Evolutionary conservation across 2,888 invertebrate species (phyloP).

Genomic region (Odontothrips loti): DNA sequence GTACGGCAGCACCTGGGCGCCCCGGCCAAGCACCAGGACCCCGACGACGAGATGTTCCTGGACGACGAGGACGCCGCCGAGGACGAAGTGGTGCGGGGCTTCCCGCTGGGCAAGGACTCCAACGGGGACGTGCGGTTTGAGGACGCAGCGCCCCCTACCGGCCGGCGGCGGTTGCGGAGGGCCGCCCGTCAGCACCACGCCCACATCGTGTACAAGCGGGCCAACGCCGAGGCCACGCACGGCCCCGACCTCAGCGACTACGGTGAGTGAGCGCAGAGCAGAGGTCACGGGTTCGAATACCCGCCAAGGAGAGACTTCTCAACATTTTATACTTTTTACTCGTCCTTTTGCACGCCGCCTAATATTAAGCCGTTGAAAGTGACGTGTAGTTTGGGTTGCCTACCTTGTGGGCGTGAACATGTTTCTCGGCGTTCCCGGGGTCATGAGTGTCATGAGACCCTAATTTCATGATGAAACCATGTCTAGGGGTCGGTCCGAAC

Average conservation of each 20-base stretch:
- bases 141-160: neutral
- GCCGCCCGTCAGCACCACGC: conserved; percentile 34
- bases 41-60: conserved; percentile 68
- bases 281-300: neutral
- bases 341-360: too few species aligned
- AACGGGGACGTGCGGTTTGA: conserved; percentile 29
- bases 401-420: too few species aligned
- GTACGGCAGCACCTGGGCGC: conserved; percentile 48
- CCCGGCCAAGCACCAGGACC: conserved; percentile 41
- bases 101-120: conserved; percentile 35
- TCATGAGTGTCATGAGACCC: too few species aligned
- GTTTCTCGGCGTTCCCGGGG: too few species aligned
- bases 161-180: conserved; percentile 20
- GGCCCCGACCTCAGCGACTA: conserved; percentile 71
- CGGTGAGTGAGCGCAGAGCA: conserved; percentile 55
- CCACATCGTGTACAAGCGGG: conserved; percentile 75
- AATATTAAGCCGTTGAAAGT: too few species aligned
- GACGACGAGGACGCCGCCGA: conserved; percentile 52
- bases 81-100: conserved; percentile 40
- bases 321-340: too few species aligned
- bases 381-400: too few species aligned
- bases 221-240: conserved; percentile 46
- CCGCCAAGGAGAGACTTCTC: neutral
- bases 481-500: too few species aligned
- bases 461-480: too few species aligned